Evolutionary conservation across 1,140 invertebrate species (phyloP).

Genomic region (Zaprionus africanus): DNA sequence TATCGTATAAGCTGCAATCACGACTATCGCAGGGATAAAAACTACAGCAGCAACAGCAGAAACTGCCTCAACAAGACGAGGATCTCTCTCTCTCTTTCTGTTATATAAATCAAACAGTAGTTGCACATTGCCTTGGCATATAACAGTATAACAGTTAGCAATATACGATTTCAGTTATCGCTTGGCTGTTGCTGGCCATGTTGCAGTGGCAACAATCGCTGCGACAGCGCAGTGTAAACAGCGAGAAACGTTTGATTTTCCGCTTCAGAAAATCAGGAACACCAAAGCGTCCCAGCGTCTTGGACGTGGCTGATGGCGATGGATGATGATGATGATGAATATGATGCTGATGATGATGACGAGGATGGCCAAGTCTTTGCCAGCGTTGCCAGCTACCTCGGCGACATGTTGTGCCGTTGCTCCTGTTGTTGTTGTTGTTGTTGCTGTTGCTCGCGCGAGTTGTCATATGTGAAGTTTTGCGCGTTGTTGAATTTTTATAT

Average conservation of each 20-base stretch:
- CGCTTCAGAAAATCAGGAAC: slow-evolving; percentile 60
- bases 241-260: slow-evolving; percentile 50
- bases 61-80: too few relatives aligned
- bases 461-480: slow-evolving; percentile 80
- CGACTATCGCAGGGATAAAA: too few relatives aligned
- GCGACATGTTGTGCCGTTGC: slow-evolving; percentile 21
- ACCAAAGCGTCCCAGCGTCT: slow-evolving; percentile 25
- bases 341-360: slow-evolving; percentile 14
- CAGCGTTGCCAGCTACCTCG: slow-evolving; percentile 36
- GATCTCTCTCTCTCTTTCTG: background rate
- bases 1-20: too few relatives aligned
- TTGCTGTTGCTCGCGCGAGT: slow-evolving; percentile 39
- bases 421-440: slow-evolving; percentile 31
- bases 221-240: slow-evolving; percentile 42
- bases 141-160: background rate
- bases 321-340: slow-evolving; percentile 11
- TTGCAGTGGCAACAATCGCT: slow-evolving; percentile 21
- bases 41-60: background rate
- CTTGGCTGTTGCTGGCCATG: background rate
- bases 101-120: background rate
- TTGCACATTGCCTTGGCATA: background rate
- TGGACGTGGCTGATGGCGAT: slow-evolving; percentile 27
- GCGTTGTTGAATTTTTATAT: slow-evolving; percentile 79
- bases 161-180: background rate
- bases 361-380: slow-evolving; percentile 28